These are phyloP conservation scores for Muricea muricata DNA, from an alignment of 92 coral and sea anemone species.

Conservation along the genomic window DNA sequence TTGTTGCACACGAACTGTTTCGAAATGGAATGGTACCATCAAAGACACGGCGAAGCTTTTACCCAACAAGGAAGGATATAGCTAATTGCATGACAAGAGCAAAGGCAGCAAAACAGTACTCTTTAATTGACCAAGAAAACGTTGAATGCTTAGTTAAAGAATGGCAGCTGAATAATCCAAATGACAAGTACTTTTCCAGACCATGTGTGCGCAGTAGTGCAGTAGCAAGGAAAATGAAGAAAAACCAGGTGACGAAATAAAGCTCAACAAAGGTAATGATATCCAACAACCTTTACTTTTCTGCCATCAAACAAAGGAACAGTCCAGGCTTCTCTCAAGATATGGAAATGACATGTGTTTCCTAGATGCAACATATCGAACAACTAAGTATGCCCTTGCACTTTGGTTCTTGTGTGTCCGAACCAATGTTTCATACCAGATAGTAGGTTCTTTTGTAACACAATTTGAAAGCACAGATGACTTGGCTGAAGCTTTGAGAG, in stretches of 20 bases:
- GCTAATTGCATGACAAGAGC: conserved; percentile 5
- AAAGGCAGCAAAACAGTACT: not conserved
- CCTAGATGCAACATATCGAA: conserved; percentile 45
- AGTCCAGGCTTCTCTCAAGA: conserved; percentile 22
- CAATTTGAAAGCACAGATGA: conserved; percentile 13
- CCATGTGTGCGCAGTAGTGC: conserved; percentile 13
- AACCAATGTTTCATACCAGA: conserved; percentile 34
- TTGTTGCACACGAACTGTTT: conserved; percentile 28
- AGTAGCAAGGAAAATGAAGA: not conserved
- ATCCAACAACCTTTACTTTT: conserved; percentile 19
- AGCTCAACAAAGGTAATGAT: not conserved
- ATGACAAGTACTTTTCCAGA: conserved; percentile 24
- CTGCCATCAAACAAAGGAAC: conserved; percentile 41
- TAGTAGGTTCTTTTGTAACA: conserved; percentile 36
- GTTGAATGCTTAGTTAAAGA: not conserved
- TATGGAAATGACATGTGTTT: conserved; percentile 50
- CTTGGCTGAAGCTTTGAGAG: conserved; percentile 6
- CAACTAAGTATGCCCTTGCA: conserved; percentile 34
- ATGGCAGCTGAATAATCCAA: conserved; percentile 39
- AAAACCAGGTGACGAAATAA: not conserved
- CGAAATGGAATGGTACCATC: not conserved
- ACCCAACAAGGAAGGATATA: conserved; percentile 13
- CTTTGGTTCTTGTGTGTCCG: conserved; percentile 41
- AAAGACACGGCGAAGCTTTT: conserved; percentile 16
- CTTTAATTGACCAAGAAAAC: conserved; percentile 21